Evolutionary conservation across 2,888 invertebrate genomes (phyloP).

Genomic region (Apodemia mormo): DNA sequence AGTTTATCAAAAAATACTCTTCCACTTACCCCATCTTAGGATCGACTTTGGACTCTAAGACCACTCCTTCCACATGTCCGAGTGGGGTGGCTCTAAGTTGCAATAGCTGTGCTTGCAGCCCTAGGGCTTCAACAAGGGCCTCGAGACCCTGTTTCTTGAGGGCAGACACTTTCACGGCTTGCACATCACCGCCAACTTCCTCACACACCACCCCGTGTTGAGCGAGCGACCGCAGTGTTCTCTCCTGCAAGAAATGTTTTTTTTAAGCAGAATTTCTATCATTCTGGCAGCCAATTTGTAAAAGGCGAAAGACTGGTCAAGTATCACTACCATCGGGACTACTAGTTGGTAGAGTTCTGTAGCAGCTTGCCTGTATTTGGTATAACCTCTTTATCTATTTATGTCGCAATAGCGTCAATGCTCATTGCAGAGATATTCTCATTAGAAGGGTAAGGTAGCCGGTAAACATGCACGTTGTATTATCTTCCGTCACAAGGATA

Average conservation of each 20-base stretch:
- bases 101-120: slow-evolving; percentile 92
- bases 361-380: no score
- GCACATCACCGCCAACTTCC: slow-evolving; percentile 94
- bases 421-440: no score
- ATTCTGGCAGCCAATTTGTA: no score
- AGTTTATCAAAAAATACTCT: background rate
- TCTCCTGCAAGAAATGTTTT: slow-evolving; percentile 76
- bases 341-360: no score
- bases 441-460: no score
- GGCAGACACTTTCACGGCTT: slow-evolving; percentile 95
- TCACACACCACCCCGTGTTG: slow-evolving; percentile 92
- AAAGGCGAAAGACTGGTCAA: no score
- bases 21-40: slow-evolving; percentile 51
- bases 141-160: slow-evolving; percentile 90
- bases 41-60: slow-evolving; percentile 90
- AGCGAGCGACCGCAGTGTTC: slow-evolving; percentile 87
- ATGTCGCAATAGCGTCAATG: no score
- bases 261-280: background rate
- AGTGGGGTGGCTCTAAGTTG: slow-evolving; percentile 91
- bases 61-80: slow-evolving; percentile 93
- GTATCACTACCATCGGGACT: no score
- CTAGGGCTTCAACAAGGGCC: slow-evolving; percentile 90
- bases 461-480: no score
- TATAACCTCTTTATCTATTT: no score
- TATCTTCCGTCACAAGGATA: no score